Evolutionary conservation across 2,888 invertebrate species (phyloP), one percentile per base, ranked within the genome.

Genomic region (Volucella bombylans): DNA sequence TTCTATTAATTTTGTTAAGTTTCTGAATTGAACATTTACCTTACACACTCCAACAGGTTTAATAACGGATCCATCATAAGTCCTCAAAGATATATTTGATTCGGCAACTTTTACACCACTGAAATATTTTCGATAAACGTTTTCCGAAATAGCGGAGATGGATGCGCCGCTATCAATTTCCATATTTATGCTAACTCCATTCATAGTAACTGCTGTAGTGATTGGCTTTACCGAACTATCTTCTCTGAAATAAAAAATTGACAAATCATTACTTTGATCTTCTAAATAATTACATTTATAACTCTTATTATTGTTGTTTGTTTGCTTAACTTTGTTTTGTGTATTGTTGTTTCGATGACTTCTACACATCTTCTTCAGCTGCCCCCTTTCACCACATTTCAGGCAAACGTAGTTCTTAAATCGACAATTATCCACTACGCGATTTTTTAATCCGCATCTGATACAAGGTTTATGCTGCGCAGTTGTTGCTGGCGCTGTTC

Each of bases 151-250:
- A 31, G 31, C 31, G 31, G 6, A 31, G 31, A 31, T 86, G 49
- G 65, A 65, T 2, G 86, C 77, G 9, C 83, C 86, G 38, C 72
- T 87, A 50, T 87, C 86, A 31, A 87, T 64, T 78, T 86, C 68
- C 86, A 86, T 77, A 52, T 67, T 47, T 41, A 83, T 59, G 14
- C n/a, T 54, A 43, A 74, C 61, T 57, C 77, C 55, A 74, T 82
- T 78, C 41, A 86, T 47, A 11, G 23, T 47, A 39, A 85, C 74
- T 45, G 39, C 50, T 12, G 41, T 41, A 15, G 52, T 50, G 15
- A 52, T 43, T 12, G 55, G 55, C n/a, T 55, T 31, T 31, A 52
- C 4, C 18, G 9, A n/a, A n/a, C 15, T 52, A 52, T 62, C 31
- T 62, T 62, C 62, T 49, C 62, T 62, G 47, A 45, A 62, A 62